Evolutionary conservation across 2,888 invertebrate species (phyloP).

Genomic region (Parnassius glacialis): DNA sequence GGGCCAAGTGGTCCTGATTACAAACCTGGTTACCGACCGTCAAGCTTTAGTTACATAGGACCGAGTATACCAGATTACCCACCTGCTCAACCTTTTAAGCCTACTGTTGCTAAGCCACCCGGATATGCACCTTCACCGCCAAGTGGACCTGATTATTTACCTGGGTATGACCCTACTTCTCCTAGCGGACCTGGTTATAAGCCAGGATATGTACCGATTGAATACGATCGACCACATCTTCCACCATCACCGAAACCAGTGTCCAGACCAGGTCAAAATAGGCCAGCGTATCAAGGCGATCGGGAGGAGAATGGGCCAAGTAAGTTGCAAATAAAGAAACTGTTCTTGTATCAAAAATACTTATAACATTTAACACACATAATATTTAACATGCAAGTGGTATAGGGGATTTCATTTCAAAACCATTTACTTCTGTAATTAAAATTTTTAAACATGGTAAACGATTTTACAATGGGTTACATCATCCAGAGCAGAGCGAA

Average conservation of each 20-base stretch:
- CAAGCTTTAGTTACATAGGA: slow-evolving; percentile 27
- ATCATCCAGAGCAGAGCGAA: no score
- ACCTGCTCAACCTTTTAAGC: slow-evolving; percentile 28
- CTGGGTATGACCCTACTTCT: slow-evolving; percentile 23
- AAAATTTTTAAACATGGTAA: no score
- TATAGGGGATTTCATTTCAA: no score
- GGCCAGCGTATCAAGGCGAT: slow-evolving; percentile 35
- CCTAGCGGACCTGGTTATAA: slow-evolving; percentile 13
- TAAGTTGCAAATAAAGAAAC: slow-evolving; percentile 39
- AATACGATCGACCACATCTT: slow-evolving; percentile 11
- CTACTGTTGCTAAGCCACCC: slow-evolving; percentile 18
- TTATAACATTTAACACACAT: no score
- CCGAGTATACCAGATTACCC: slow-evolving; percentile 37
- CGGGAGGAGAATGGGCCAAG: slow-evolving; percentile 49
- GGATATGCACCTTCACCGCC: slow-evolving; percentile 23
- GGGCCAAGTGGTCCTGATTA: slow-evolving; percentile 37
- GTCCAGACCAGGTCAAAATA: slow-evolving; percentile 26
- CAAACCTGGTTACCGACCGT: slow-evolving; percentile 40
- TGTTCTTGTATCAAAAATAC: no score
- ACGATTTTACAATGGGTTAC: no score
- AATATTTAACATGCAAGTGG: no score
- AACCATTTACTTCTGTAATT: no score
- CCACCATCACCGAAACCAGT: slow-evolving; percentile 25
- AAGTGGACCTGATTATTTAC: slow-evolving; percentile 29
- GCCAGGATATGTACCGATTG: slow-evolving; percentile 28